Percentiles rank a stretch among this genome's conserved stretches.
Evolutionary conservation across 2,113 vertebrate species (phyloP).

Genomic region (Camelus dromedarius): DNA sequence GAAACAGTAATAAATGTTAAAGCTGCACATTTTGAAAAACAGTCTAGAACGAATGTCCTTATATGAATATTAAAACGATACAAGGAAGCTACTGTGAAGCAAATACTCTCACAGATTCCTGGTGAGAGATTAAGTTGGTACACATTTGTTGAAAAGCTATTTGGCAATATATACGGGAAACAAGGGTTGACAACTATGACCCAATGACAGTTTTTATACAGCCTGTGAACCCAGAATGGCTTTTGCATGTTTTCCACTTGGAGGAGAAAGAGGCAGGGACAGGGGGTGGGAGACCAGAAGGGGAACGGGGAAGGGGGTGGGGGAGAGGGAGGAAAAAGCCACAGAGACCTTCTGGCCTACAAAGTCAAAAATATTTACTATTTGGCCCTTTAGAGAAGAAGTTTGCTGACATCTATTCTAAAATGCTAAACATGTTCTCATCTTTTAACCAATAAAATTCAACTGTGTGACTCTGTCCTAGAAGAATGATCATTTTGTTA

Average conservation of each 20-base stretch:
- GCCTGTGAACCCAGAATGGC: not conserved
- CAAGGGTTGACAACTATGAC: not conserved
- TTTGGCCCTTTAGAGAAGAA: not conserved
- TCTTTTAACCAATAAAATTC: not conserved
- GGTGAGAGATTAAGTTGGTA: not conserved
- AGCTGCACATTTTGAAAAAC: not conserved
- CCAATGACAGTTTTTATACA: not conserved
- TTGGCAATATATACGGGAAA: not conserved
- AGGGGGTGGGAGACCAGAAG: fast-evolving
- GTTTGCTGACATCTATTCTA: not conserved
- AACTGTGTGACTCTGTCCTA: not conserved
- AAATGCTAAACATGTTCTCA: not conserved
- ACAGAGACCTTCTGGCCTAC: not conserved
- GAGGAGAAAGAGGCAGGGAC: no score
- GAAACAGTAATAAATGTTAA: not conserved
- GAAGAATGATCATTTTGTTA: constrained; percentile 11
- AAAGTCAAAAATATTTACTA: not conserved
- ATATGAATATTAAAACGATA: not conserved
- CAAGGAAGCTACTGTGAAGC: not conserved
- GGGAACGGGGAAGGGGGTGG: no score
- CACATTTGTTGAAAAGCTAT: not conserved
- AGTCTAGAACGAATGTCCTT: not conserved
- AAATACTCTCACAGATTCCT: not conserved
- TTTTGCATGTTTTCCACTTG: not conserved
- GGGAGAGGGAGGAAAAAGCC: not conserved